Evolutionary conservation across 2,113 vertebrate species (phyloP).

Genomic region (Rhabdornis inornatus): DNA sequence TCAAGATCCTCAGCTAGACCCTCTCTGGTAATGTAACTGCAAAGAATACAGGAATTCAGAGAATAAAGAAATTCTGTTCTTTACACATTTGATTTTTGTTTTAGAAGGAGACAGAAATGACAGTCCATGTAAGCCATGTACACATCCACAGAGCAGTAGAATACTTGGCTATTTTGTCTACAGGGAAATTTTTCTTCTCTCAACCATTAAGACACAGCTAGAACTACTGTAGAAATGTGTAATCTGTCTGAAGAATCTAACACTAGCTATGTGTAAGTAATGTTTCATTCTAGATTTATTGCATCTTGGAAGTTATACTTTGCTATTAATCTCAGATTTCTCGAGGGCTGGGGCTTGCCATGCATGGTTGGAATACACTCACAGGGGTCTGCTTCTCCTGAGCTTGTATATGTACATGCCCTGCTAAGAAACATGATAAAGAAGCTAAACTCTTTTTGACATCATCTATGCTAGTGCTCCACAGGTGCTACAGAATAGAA

Average conservation of each 20-base stretch:
- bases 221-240: neutral
- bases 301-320: neutral
- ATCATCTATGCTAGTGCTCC: neutral
- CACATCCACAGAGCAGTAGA: neutral
- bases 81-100: rapidly evolving
- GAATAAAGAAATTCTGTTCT: neutral
- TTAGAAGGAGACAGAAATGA: neutral
- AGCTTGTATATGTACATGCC: neutral
- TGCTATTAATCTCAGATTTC: neutral
- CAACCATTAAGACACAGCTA: neutral
- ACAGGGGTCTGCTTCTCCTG: neutral
- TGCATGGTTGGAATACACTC: neutral
- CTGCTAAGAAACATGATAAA: neutral
- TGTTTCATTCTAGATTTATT: neutral
- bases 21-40: neutral
- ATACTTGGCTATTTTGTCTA: neutral
- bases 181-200: neutral
- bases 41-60: neutral
- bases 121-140: neutral
- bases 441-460: neutral
- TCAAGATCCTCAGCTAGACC: neutral
- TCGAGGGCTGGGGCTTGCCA: neutral
- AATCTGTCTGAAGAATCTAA: neutral
- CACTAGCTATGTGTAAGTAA: neutral
- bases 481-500: neutral